Conservation (phyloP, 1,140 invertebrate genomes). For the Centruroides vittatus region DNA sequence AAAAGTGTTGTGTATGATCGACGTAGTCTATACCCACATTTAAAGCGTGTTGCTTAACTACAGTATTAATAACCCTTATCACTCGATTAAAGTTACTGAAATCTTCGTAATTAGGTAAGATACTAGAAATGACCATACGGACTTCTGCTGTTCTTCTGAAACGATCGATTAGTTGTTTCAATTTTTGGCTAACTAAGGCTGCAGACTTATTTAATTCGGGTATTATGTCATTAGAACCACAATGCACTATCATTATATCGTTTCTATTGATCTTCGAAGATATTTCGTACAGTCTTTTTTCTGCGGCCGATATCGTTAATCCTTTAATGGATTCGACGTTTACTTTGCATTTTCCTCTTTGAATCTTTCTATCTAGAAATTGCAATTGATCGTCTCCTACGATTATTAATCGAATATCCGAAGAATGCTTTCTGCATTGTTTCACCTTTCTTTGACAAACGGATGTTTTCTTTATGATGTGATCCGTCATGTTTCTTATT, state of each 20-base stretch:
- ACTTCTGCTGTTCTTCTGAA: not conserved
- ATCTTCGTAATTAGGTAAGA: not conserved
- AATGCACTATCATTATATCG: conserved; percentile 7
- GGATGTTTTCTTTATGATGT: too few species aligned
- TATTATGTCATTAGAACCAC: conserved; percentile 12
- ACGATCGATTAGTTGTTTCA: conserved; percentile 8
- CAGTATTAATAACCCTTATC: conserved; percentile 1
- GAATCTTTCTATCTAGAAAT: conserved; percentile 7
- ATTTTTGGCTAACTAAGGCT: not conserved
- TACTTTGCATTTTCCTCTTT: conserved; percentile 6
- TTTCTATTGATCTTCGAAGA: not conserved
- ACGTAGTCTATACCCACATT: conserved; percentile 10
- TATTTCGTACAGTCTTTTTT: conserved; percentile 5
- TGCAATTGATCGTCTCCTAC: conserved; percentile 13
- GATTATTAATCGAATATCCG: not conserved
- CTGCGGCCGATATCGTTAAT: conserved; percentile 6
- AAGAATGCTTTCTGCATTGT: too few species aligned
- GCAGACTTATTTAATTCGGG: conserved; percentile 1
- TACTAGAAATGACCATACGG: not conserved
- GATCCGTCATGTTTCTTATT: too few species aligned
- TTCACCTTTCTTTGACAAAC: too few species aligned
- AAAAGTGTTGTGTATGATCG: conserved; percentile 11
- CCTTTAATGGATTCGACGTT: conserved; percentile 11
- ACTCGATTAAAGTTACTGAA: not conserved
- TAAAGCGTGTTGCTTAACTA: conserved; percentile 10